Percentiles rank a stretch among this genome's conserved stretches.
phyloP scores from a whole-genome alignment of 2,797 vertebrate genomes.

The Monodelphis domestica region DNA sequence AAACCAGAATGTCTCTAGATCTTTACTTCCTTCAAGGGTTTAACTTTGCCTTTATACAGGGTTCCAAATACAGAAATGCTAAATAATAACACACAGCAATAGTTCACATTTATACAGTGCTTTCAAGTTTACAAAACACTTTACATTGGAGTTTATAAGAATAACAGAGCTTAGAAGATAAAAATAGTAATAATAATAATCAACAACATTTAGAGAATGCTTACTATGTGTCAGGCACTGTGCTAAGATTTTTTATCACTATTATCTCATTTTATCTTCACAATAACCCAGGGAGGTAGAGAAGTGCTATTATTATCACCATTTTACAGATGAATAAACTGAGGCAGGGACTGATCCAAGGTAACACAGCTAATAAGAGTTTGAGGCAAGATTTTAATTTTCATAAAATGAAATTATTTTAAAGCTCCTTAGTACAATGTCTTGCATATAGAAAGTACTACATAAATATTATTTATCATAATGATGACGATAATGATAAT shows the following conservation, averaged over 20 bases:
- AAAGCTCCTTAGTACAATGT: not conserved
- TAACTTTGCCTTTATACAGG: constrained; percentile 30
- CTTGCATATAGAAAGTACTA: not conserved
- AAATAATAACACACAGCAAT: not conserved
- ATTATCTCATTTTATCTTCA: not conserved
- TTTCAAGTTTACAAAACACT: not conserved
- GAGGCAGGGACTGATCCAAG: not conserved
- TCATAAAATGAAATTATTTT: not conserved
- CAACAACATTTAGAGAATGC: not conserved
- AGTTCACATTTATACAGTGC: not conserved
- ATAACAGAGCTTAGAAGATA: not conserved
- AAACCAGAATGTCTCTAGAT: constrained; percentile 39
- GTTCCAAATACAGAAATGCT: not conserved
- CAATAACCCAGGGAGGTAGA: not conserved
- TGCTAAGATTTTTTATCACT: not conserved
- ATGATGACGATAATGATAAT: not conserved
- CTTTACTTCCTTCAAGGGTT: not conserved
- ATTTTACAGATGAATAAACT: not conserved
- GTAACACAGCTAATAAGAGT: not conserved
- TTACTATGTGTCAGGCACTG: not conserved
- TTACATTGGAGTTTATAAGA: not conserved
- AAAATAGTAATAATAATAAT: not conserved
- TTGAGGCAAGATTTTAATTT: not conserved
- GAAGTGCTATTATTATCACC: not conserved
- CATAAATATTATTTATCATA: not conserved